phyloP scores from a whole-genome alignment of 1,140 invertebrate genomes.

The Euglossa dilemma region DNA sequence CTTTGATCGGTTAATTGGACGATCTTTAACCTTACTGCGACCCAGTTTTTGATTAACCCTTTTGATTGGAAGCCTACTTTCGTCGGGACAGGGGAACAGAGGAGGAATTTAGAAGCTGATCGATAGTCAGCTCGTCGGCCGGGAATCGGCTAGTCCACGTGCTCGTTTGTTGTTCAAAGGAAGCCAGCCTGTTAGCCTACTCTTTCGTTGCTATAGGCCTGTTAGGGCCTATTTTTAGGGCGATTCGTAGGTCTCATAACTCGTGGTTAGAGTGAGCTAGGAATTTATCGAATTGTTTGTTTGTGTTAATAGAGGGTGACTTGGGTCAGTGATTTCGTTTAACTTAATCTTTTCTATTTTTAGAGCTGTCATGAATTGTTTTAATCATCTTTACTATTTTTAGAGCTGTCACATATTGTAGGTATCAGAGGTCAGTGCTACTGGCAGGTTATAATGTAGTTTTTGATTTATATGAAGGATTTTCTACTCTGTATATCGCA shows the following conservation, averaged over 20 bases:
- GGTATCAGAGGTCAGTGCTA: no score
- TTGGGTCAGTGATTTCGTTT: not conserved
- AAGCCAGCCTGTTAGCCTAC: not conserved
- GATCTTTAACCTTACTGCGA: not conserved
- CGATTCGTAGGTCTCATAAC: not conserved
- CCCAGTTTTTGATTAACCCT: not conserved
- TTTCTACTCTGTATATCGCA: no score
- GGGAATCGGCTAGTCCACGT: not conserved
- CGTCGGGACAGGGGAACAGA: not conserved
- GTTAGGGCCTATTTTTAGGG: not conserved
- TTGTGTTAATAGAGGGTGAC: not conserved
- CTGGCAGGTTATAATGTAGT: no score
- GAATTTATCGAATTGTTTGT: not conserved
- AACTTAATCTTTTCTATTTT: not conserved
- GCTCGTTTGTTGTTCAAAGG: not conserved
- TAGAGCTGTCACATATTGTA: no score
- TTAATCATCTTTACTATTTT: not conserved
- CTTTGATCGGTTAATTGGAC: slow-evolving; percentile 19
- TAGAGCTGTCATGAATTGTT: not conserved
- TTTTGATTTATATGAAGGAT: no score
- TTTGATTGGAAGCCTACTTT: no score
- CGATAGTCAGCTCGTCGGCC: not conserved
- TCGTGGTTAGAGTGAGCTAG: not conserved
- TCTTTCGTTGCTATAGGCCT: not conserved
- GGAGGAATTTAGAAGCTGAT: not conserved